phyloP scores from a whole-genome alignment of 2,113 vertebrate species.

The Microtus richardsoni region DNA sequence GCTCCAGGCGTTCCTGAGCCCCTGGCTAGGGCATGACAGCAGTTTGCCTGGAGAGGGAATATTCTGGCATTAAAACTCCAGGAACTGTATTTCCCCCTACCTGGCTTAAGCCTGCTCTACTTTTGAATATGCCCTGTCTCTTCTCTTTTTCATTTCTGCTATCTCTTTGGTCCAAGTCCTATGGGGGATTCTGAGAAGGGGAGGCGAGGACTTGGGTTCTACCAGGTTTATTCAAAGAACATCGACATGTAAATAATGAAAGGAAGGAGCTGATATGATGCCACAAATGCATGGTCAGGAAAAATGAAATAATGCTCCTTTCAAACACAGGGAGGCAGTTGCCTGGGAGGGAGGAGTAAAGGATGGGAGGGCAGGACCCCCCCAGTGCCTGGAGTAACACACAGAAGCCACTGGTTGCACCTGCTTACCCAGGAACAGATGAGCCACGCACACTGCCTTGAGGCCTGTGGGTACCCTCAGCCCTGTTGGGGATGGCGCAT shows the following conservation, averaged over 20 bases:
- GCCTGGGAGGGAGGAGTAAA: not conserved
- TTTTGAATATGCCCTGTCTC: not conserved
- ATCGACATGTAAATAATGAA: conserved; percentile 46
- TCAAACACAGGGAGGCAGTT: not conserved
- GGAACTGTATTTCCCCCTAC: not conserved
- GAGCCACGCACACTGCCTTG: not conserved
- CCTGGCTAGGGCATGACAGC: not conserved
- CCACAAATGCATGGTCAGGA: conserved; percentile 1
- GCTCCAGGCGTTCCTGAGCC: not conserved
- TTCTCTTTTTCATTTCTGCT: conserved; percentile 9
- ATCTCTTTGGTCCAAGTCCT: conserved; percentile 18
- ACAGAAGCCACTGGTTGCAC: not conserved
- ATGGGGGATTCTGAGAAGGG: conserved; percentile 16
- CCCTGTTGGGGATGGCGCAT: not conserved
- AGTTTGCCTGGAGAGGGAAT: not conserved
- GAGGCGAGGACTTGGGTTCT: not conserved
- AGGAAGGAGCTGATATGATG: conserved; percentile 46
- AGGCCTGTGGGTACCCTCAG: not conserved
- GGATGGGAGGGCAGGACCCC: not conserved
- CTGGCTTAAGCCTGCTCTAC: not conserved
- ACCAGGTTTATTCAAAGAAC: conserved; percentile 6
- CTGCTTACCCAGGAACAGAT: not conserved
- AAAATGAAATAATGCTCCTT: conserved; percentile 33
- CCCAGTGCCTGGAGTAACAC: not conserved
- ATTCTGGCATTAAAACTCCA: not conserved